A percentile compares a stretch with the other conserved stretches of the same genome.
Evolutionary conservation across 2,113 vertebrate genomes (phyloP).

Genomic region (Rousettus leschenaultii): DNA sequence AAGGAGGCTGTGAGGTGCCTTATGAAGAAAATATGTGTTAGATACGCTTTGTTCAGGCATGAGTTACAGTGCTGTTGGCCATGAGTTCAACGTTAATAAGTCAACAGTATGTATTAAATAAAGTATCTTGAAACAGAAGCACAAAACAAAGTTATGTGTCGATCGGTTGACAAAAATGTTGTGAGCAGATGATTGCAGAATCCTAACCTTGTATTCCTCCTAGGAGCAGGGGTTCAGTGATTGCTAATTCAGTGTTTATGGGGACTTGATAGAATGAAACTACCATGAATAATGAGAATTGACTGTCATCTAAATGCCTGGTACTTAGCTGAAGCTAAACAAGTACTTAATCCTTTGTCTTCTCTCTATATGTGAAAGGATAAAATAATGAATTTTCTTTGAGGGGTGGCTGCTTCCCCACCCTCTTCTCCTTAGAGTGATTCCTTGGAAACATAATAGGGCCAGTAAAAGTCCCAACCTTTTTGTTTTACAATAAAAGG

Average conservation of each 20-base stretch:
- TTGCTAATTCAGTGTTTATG: neutral
- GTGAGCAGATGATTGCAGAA: neutral
- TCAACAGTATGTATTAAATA: neutral
- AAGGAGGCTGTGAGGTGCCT: neutral
- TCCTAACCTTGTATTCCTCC: neutral
- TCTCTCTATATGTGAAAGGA: neutral
- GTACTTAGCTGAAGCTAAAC: neutral
- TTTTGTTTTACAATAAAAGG: neutral
- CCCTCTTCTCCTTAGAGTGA: neutral
- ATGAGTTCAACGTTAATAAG: neutral
- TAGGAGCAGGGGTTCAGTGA: neutral
- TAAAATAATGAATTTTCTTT: neutral
- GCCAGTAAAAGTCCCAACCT: neutral
- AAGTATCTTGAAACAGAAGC: neutral
- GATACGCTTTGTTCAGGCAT: neutral
- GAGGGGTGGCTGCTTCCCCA: neutral
- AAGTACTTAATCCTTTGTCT: slow-evolving; percentile 5
- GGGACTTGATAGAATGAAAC: neutral
- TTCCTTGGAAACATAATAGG: neutral
- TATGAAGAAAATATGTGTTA: neutral
- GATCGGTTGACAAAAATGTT: neutral
- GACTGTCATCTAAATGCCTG: neutral
- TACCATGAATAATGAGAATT: neutral
- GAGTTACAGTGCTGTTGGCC: neutral
- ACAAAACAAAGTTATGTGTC: neutral